Conservation (phyloP, 2,888 invertebrate genomes). For the Agrochola lychnidis region DNA sequence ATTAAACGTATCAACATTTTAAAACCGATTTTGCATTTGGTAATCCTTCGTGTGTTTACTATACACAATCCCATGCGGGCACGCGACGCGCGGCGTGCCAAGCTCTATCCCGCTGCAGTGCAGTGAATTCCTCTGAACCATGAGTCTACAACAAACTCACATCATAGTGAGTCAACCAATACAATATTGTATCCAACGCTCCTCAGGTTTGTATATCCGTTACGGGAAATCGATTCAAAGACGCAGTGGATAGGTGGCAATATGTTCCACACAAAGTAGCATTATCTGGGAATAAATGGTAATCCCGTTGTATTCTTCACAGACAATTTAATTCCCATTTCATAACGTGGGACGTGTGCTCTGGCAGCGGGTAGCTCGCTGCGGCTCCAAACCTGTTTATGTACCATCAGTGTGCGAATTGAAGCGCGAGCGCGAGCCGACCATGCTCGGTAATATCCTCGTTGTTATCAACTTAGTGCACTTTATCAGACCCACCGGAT, state of each 20-base stretch:
- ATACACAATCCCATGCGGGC: slow-evolving; percentile 64
- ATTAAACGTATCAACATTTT: slow-evolving; percentile 34
- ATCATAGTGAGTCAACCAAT: slow-evolving; percentile 6
- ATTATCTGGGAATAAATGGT: slow-evolving; percentile 70
- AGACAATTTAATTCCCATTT: slow-evolving; percentile 86
- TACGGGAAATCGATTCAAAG: slow-evolving; percentile 24
- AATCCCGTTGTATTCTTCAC: slow-evolving; percentile 84
- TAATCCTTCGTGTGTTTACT: slow-evolving; percentile 71
- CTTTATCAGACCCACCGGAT: background rate
- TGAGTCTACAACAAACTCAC: slow-evolving; percentile 45
- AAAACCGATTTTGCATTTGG: slow-evolving; percentile 58
- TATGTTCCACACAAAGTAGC: slow-evolving; percentile 39
- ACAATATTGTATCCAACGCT: slow-evolving; percentile 63
- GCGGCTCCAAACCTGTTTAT: slow-evolving; percentile 63
- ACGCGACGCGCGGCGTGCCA: slow-evolving; percentile 59
- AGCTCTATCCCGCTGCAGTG: slow-evolving; percentile 71
- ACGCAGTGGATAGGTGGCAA: slow-evolving; percentile 64
- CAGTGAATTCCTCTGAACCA: slow-evolving; percentile 71
- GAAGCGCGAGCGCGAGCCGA: slow-evolving; percentile 71
- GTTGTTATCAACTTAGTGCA: slow-evolving; percentile 18
- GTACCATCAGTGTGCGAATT: slow-evolving; percentile 73
- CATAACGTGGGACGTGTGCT: slow-evolving; percentile 78
- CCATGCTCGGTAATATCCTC: slow-evolving; percentile 21
- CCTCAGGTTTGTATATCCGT: slow-evolving; percentile 17
- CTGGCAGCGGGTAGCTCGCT: slow-evolving; percentile 60